phyloP scores from a whole-genome alignment of 2,888 invertebrate genomes.

The Cepaea hortensis region DNA sequence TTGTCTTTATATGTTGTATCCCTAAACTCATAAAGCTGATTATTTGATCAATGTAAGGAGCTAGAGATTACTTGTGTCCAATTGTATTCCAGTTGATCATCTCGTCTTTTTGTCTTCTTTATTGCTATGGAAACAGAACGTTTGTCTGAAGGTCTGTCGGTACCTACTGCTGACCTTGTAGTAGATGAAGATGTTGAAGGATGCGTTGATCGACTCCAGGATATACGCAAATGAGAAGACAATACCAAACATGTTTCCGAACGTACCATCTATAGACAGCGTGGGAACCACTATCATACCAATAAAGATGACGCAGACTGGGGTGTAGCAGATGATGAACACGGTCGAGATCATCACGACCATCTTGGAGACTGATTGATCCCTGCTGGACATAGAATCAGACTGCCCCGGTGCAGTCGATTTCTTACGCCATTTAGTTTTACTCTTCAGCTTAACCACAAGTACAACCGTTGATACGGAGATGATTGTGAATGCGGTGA shows the following conservation, averaged over 20 bases:
- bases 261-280: neutral
- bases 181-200: slow-evolving; percentile 28
- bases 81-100: no score
- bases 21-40: no score
- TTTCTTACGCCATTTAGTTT: slow-evolving; percentile 8
- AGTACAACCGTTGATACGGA: neutral
- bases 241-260: slow-evolving; percentile 23
- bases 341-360: slow-evolving; percentile 14
- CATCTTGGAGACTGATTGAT: slow-evolving; percentile 16
- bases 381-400: neutral
- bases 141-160: neutral
- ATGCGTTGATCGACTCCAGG: no score
- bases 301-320: slow-evolving; percentile 6
- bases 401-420: neutral
- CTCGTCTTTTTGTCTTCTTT: neutral
- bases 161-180: neutral
- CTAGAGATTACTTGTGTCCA: no score
- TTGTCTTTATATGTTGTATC: no score
- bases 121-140: neutral
- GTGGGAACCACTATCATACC: slow-evolving; percentile 18
- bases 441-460: neutral
- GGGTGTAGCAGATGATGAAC: slow-evolving; percentile 21
- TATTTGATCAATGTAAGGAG: no score
- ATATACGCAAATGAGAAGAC: neutral
- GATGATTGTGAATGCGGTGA: slow-evolving; percentile 13